Base-by-base conservation (phyloP, 1,140 invertebrate genomes). In the Calycopis cecrops region DNA sequence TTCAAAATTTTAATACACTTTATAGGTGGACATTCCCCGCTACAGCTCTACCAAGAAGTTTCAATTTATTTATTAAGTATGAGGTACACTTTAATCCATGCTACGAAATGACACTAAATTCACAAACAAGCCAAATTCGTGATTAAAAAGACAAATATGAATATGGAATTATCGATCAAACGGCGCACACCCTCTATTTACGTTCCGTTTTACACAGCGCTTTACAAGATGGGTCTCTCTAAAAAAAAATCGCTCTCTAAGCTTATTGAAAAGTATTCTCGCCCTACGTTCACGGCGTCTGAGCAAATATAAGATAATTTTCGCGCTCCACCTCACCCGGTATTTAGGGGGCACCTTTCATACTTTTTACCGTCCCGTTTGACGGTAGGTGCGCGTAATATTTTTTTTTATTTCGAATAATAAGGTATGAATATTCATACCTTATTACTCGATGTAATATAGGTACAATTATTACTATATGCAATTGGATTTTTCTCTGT, bases 231-330 rank as follows among this genome's bases (percentile, higher is more conserved):
- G 72, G 70, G 65, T 67, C 71, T 70, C 55, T 68, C 65, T 62
- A 64, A 64, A 71, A 67, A 81, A 84, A 82, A 79, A 75, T 65
- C 67, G 73, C 75, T 77, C 76, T 83, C 74, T 80, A 82, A 85
- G 82, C 82, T 85, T 85, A 85, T 85, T 85, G 82, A 83, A 85
- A 81, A 83, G 82, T 85, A 80, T 83, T 83, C 76, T 71, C 82
- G 79, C 79, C 82, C 82, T 65, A 69, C 71, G 79, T 85, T 85
- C 79, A 85, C 82, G 82, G 75, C 67, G 63, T 83, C 76, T 83
- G 82, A 83, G 70, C 82, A 85, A 85, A 85, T 85, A 85, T 85
- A 85, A 85, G 82, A 85, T 85, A 85, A 85, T 85, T 85, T 82
- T 85, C 64, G 52, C 78, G 79, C 79, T 82, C 71, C 79, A 77